Percentiles rank a stretch among this genome's conserved stretches.
Evolutionary conservation across 37 sponge, comb jelly and placozoan genomes (phyloP).

Genomic region (Eunapius fragilis): DNA sequence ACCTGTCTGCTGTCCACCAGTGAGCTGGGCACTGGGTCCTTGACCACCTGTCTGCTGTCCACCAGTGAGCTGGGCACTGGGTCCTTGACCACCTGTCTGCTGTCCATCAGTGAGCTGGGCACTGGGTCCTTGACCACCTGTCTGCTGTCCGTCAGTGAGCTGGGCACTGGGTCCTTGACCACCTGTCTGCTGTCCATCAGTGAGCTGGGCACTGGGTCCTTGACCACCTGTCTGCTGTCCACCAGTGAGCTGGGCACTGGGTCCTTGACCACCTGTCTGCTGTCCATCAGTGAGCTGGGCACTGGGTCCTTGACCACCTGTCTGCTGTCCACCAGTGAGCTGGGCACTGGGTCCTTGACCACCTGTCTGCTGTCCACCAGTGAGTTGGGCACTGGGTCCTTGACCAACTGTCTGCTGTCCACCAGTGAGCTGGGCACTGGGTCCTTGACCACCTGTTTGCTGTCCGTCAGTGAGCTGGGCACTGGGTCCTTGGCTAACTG

Average conservation of each 20-base stretch:
- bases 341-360: too few relatives aligned
- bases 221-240: not conserved
- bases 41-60: not conserved
- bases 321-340: too few relatives aligned
- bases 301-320: not conserved
- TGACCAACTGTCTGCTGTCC: not conserved
- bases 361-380: not conserved
- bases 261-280: not conserved
- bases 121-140: not conserved
- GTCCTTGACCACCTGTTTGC: not conserved
- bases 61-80: not conserved
- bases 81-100: not conserved
- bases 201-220: not conserved
- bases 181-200: not conserved
- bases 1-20: not conserved
- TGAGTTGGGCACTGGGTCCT: not conserved
- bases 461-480: not conserved
- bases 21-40: not conserved
- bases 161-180: not conserved
- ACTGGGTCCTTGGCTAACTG: not conserved
- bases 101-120: not conserved
- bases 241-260: not conserved
- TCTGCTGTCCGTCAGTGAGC: not conserved
- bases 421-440: not conserved
- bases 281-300: not conserved